Base-by-base conservation (phyloP, 30 jellyfish, hydroid and myxozoan species). In the Cassiopea andromeda region DNA sequence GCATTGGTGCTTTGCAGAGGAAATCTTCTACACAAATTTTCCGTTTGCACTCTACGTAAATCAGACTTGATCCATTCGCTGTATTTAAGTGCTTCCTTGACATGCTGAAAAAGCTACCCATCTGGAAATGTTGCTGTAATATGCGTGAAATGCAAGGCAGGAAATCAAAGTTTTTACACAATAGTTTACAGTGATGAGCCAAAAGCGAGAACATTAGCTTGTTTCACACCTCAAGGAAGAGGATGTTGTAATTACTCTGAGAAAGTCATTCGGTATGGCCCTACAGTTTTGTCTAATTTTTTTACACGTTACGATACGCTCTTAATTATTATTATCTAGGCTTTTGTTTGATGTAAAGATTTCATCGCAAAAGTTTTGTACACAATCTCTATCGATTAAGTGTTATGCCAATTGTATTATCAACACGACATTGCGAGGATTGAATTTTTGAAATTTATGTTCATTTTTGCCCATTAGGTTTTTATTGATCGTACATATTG, bases 161-260 rank as follows among this genome's bases (percentile, higher is more conserved):
- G 97, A 9, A 69, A 84, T 73, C 84, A 77, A 15, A 92, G 97
- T 10, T 82, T 59, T 67, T 93, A 93, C 69, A 84, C 94, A 16
- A 15, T 93, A 2, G 94, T 83, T 6, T 93, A 82, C 85, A 84
- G 92, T 78, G 94, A 87, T 84, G 87, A 73, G 38, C 88, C 61
- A 10, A 57, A 82, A 50, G 81, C 94, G 46, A 81, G 69, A 77
- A 81, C 84, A 91, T 47, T 93, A 69, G 98, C 98, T 9, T 58
- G 85, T 58, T 93, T 93, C 78, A 93, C 97, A 2, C 98, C 98
- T 9, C 87, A 84, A 14, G 98, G 98, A 73, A 77, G 87, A 71
- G 97, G 98, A 9, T 80, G 89, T 48, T 89, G 96, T 74, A 89
- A 89, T 69, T 61, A 71, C 60, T 75, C 91, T 16, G 91, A 73